phyloP scores from a whole-genome alignment of 2,797 vertebrate genomes.

The Helicolenus hilgendorfi region DNA sequence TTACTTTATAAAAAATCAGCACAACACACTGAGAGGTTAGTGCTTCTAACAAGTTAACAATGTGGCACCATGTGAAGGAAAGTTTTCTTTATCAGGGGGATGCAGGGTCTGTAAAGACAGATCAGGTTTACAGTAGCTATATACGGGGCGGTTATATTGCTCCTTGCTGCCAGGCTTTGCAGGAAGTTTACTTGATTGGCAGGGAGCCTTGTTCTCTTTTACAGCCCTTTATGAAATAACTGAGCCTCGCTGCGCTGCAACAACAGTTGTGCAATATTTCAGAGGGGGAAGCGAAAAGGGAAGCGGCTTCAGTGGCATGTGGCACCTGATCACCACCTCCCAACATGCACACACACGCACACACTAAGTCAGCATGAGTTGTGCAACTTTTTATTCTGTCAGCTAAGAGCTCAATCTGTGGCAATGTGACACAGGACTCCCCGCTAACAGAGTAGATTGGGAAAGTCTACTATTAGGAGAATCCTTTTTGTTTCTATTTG shows the following conservation, averaged over 20 bases:
- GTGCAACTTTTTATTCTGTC: conserved; percentile 84
- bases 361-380: conserved; percentile 45
- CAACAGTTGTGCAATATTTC: conserved; percentile 84
- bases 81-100: not conserved
- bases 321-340: conserved; percentile 79
- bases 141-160: not conserved
- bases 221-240: conserved; percentile 74
- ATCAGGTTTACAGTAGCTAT: conserved; percentile 12
- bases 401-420: conserved; percentile 66
- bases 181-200: conserved; percentile 53
- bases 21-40: not conserved
- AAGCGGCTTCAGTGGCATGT: conserved; percentile 80
- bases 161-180: conserved; percentile 8
- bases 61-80: not conserved
- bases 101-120: not conserved
- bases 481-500: not conserved
- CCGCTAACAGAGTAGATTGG: not conserved
- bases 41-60: not conserved
- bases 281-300: conserved; percentile 88
- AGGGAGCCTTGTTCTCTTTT: conserved; percentile 55
- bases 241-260: conserved; percentile 58
- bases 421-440: conserved; percentile 48
- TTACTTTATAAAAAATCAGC: not conserved
- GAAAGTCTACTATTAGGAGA: conserved; percentile 37
- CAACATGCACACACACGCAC: conserved; percentile 1